Conservation (phyloP, 2,113 vertebrate genomes). For the Chiloscyllium plagiosum region DNA sequence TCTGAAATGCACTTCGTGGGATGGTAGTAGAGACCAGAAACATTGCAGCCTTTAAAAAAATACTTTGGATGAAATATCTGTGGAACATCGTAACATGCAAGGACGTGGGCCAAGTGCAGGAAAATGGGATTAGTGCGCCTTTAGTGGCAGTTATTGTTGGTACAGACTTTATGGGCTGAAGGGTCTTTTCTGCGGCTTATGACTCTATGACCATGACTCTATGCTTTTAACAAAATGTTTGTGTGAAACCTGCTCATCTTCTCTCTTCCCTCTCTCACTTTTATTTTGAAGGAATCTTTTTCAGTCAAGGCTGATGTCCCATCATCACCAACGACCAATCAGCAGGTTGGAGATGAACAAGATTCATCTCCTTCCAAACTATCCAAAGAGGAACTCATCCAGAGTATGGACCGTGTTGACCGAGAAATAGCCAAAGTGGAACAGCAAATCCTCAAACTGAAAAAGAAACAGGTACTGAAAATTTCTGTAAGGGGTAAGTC, state of each 20-base stretch:
- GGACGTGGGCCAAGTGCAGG: too few relatives aligned
- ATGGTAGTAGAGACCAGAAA: too few relatives aligned
- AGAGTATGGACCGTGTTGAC: conserved; percentile 98
- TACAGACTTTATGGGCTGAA: too few relatives aligned
- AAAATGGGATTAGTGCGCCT: too few relatives aligned
- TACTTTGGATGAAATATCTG: too few relatives aligned
- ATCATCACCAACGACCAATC: conserved; percentile 65
- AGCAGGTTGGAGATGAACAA: conserved; percentile 76
- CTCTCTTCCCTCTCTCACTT: conserved; percentile 14
- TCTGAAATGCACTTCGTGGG: too few relatives aligned
- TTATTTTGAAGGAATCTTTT: conserved; percentile 67
- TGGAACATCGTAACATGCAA: too few relatives aligned
- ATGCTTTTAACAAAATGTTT: background rate
- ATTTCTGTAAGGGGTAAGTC: background rate
- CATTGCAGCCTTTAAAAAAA: too few relatives aligned
- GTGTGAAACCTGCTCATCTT: conserved; percentile 2
- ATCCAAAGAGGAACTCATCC: conserved; percentile 95
- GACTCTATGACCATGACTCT: too few relatives aligned
- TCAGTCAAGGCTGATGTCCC: conserved; percentile 78
- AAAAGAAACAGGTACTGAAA: conserved; percentile 86
- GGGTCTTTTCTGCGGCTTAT: too few relatives aligned
- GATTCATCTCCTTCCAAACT: conserved; percentile 94
- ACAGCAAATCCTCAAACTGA: conserved; percentile 94
- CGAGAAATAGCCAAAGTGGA: conserved; percentile 96
- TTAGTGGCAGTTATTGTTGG: too few relatives aligned